phyloP scores from a whole-genome alignment of 92 coral and sea anemone genomes.

The Phenganax stokvisi region DNA sequence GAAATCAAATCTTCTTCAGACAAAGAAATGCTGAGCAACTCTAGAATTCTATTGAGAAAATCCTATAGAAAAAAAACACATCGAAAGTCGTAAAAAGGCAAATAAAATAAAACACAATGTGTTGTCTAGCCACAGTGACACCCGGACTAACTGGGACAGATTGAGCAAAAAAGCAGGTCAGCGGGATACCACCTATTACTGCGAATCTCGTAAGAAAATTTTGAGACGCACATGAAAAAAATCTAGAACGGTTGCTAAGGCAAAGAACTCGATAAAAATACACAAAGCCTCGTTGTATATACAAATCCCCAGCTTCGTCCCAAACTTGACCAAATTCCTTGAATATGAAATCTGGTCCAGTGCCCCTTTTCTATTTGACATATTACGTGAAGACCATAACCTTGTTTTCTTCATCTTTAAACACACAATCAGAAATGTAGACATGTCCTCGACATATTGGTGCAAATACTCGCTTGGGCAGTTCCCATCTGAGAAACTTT shows the following conservation, averaged over 20 bases:
- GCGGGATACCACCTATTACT: no score
- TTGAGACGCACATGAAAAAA: no score
- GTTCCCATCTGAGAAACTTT: slow-evolving; percentile 52
- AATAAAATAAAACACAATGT: neutral
- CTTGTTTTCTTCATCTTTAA: slow-evolving; percentile 77
- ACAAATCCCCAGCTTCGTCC: no score
- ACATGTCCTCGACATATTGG: slow-evolving; percentile 57
- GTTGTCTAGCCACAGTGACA: no score
- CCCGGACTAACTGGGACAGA: no score
- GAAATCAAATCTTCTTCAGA: slow-evolving; percentile 57
- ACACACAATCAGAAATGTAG: slow-evolving; percentile 71
- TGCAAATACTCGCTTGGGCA: slow-evolving; percentile 78
- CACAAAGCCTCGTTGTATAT: no score
- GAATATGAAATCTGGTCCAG: neutral
- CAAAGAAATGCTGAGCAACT: slow-evolving; percentile 59
- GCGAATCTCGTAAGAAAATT: no score
- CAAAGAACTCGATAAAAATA: no score
- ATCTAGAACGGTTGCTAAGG: no score
- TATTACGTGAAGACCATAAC: no score
- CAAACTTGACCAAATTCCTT: neutral
- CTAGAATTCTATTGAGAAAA: slow-evolving; percentile 62
- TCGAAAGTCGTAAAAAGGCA: neutral
- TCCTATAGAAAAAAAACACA: slow-evolving; percentile 46
- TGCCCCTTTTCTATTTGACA: neutral
- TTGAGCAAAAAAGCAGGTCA: no score